Evolutionary conservation across 1,140 invertebrate genomes (phyloP).

Genomic region (Drosophila tsacasi): DNA sequence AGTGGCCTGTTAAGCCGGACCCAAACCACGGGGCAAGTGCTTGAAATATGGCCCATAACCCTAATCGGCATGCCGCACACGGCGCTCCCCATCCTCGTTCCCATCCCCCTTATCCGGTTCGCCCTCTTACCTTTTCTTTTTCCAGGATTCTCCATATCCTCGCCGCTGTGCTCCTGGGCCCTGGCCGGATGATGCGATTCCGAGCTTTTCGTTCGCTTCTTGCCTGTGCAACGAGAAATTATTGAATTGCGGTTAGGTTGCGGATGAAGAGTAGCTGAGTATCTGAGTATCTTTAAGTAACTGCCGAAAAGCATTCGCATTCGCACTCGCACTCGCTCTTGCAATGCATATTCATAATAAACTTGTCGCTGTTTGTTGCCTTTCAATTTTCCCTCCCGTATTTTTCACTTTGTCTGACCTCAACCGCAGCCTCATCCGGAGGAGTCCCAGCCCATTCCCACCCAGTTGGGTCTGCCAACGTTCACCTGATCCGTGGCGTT

Average conservation of each 20-base stretch:
- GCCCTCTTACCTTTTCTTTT: constrained; percentile 84
- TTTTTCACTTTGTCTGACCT: constrained; percentile 44
- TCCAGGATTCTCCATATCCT: constrained; percentile 80
- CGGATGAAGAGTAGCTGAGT: constrained; percentile 5
- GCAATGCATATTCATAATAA: constrained; percentile 75
- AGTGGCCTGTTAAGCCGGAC: constrained; percentile 75
- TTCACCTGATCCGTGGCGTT: constrained; percentile 67
- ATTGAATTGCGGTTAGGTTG: constrained; percentile 60
- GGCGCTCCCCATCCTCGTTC: constrained; percentile 1
- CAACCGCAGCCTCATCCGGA: constrained; percentile 20
- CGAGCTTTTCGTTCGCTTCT: constrained; percentile 83
- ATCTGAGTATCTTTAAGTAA: constrained; percentile 39
- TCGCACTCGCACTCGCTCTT: constrained; percentile 17
- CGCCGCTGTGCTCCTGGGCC: constrained; percentile 74
- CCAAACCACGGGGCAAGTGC: constrained; percentile 52
- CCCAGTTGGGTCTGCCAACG: constrained; percentile 10
- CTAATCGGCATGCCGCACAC: constrained; percentile 71
- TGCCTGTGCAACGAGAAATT: constrained; percentile 64
- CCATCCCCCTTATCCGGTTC: not conserved
- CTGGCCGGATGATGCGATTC: constrained; percentile 80
- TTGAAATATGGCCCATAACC: constrained; percentile 81
- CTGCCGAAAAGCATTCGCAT: constrained; percentile 38
- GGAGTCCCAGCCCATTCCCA: constrained; percentile 1
- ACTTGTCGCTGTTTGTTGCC: constrained; percentile 56
- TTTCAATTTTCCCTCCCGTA: constrained; percentile 45